A percentile compares a stretch with the other conserved stretches of the same genome.
Evolutionary conservation across 2,797 vertebrate species (phyloP).

Genomic region (Astyanax mexicanus): DNA sequence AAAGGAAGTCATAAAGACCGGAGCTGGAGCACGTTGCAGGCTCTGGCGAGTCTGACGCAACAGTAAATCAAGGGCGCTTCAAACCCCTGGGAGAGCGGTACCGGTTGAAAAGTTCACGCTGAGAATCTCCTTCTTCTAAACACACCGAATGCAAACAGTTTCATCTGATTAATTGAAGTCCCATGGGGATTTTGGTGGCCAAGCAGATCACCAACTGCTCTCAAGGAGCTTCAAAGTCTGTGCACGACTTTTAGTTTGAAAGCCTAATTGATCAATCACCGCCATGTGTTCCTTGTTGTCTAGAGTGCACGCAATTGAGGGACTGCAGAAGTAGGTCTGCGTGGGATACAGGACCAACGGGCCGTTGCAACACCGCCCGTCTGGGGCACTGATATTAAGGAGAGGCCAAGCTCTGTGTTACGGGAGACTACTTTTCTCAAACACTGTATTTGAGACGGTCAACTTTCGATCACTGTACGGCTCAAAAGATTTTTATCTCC

Average conservation of each 20-base stretch:
- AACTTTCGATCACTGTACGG: slow-evolving; percentile 18
- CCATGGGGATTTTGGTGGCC: slow-evolving; percentile 44
- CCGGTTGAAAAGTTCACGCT: slow-evolving; percentile 56
- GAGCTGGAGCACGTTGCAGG: slow-evolving; percentile 45
- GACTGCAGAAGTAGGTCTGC: slow-evolving; percentile 17
- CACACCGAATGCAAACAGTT: slow-evolving; percentile 49
- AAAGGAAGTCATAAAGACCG: slow-evolving; percentile 58
- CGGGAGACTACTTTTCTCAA: slow-evolving; percentile 2
- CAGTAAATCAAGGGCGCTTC: slow-evolving; percentile 59
- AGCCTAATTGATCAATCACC: slow-evolving; percentile 53
- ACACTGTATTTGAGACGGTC: not conserved
- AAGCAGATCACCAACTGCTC: slow-evolving; percentile 26
- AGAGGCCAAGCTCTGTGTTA: slow-evolving; percentile 3
- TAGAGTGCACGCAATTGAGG: slow-evolving; percentile 19
- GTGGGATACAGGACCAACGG: slow-evolving; percentile 15
- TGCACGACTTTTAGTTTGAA: slow-evolving; percentile 42
- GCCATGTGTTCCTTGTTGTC: slow-evolving; percentile 49
- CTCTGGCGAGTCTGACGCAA: slow-evolving; percentile 35
- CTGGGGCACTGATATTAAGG: not conserved
- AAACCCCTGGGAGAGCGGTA: slow-evolving; percentile 41
- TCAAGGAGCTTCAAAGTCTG: slow-evolving; percentile 48
- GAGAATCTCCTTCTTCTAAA: slow-evolving; percentile 56
- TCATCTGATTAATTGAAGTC: slow-evolving; percentile 58
- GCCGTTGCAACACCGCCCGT: not conserved
- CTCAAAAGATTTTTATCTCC: slow-evolving; percentile 21